Conservation (phyloP, 2,113 vertebrate species). For the Prunella himalayana region DNA sequence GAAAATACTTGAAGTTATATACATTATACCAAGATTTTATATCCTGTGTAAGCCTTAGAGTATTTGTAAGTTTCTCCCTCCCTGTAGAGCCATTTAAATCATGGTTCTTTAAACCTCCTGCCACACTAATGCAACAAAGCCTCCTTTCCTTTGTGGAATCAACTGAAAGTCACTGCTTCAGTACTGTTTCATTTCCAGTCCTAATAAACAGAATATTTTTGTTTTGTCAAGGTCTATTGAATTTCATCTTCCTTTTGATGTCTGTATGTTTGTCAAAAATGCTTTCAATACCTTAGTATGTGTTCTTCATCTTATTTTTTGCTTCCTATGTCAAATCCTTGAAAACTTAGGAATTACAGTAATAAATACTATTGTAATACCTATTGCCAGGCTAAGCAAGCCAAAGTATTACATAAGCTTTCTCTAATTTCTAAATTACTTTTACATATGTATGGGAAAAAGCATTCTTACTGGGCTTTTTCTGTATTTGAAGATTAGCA, state of each 20-base stretch:
- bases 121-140: background rate
- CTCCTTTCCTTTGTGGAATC: background rate
- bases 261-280: background rate
- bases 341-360: background rate
- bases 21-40: background rate
- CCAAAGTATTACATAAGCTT: background rate
- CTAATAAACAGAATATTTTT: background rate
- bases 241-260: background rate
- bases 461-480: background rate
- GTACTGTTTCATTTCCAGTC: background rate
- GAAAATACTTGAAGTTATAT: conserved; percentile 17
- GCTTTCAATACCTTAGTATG: background rate
- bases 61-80: background rate
- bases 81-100: background rate
- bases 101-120: background rate
- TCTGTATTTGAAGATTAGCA: background rate
- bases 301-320: background rate
- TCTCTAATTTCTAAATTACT: conserved; percentile 11
- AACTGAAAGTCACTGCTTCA: background rate
- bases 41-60: background rate
- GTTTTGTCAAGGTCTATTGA: background rate
- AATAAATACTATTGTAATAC: conserved; percentile 26
- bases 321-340: background rate
- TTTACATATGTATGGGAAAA: background rate
- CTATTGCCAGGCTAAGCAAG: background rate